Evolutionary conservation across 2,113 vertebrate species (phyloP).

Genomic region (Thunnus thynnus): DNA sequence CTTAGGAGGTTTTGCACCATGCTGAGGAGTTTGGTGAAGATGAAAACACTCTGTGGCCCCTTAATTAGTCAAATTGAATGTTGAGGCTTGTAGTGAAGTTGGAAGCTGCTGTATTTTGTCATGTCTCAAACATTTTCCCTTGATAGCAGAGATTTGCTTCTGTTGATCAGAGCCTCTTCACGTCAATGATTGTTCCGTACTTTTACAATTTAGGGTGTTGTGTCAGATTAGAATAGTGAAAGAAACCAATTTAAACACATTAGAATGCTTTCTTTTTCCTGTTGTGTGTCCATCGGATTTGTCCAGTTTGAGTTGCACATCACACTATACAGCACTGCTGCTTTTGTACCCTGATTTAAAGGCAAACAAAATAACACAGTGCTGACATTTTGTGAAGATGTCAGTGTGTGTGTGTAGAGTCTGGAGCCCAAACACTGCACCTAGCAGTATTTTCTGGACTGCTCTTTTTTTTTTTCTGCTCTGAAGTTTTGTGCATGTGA

Average conservation of each 20-base stretch:
- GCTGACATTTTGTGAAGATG: slow-evolving; percentile 18
- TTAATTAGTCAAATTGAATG: slow-evolving; percentile 62
- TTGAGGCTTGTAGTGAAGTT: neutral
- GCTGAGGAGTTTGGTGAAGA: slow-evolving; percentile 23
- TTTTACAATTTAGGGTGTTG: neutral
- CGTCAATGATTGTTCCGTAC: neutral
- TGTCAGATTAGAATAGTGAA: neutral
- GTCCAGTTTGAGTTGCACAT: neutral
- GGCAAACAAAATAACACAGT: neutral
- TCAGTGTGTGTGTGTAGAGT: neutral
- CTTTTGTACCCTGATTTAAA: neutral
- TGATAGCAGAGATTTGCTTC: slow-evolving; percentile 18
- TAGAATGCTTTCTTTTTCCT: neutral
- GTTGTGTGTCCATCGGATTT: slow-evolving; percentile 6
- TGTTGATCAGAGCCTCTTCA: neutral
- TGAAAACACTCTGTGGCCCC: slow-evolving; percentile 32
- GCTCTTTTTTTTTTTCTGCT: slow-evolving; percentile 33
- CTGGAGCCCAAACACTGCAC: neutral
- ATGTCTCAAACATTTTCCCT: slow-evolving; percentile 5
- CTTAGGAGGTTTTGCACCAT: slow-evolving; percentile 42
- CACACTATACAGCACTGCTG: neutral
- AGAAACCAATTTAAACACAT: neutral
- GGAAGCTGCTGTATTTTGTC: slow-evolving; percentile 14
- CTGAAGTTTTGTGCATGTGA: slow-evolving; percentile 35
- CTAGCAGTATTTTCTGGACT: slow-evolving; percentile 44